Conservation (phyloP, 2,888 invertebrate genomes). For the Tenthredo distinguenda region DNA sequence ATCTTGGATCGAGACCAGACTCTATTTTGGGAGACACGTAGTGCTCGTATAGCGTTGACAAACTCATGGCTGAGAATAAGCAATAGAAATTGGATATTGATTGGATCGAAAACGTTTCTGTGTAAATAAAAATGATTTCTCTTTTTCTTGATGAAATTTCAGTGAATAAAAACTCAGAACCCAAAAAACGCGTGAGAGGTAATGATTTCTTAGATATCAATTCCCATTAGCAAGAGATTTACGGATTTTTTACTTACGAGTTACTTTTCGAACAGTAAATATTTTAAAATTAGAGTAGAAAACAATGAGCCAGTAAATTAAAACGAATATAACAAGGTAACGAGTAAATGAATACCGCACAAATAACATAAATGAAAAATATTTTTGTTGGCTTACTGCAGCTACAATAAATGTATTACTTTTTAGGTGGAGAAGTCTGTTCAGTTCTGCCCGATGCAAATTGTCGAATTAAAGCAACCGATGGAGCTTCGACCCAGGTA, state of each 20-base stretch:
- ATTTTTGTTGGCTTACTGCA: neutral
- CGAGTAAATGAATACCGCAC: neutral
- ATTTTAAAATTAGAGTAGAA: neutral
- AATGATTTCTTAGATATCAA: neutral
- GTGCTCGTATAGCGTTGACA: conserved; percentile 72
- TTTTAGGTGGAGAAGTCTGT: neutral
- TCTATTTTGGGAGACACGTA: conserved; percentile 67
- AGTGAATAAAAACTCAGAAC: neutral
- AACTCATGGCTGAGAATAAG: conserved; percentile 34
- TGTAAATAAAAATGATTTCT: neutral
- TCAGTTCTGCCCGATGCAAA: neutral
- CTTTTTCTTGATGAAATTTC: no score
- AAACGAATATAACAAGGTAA: neutral
- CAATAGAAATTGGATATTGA: neutral
- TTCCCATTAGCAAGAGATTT: neutral
- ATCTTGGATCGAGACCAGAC: conserved; percentile 53
- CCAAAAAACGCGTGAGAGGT: neutral
- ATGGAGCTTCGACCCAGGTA: neutral
- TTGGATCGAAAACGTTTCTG: neutral
- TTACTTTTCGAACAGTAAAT: neutral
- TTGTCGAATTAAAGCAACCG: neutral
- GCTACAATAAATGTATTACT: neutral
- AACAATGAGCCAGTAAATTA: neutral
- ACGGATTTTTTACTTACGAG: neutral
- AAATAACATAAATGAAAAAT: conserved; percentile 3